phyloP scores from a whole-genome alignment of 2,888 invertebrate genomes.

The Erebia aethiops region DNA sequence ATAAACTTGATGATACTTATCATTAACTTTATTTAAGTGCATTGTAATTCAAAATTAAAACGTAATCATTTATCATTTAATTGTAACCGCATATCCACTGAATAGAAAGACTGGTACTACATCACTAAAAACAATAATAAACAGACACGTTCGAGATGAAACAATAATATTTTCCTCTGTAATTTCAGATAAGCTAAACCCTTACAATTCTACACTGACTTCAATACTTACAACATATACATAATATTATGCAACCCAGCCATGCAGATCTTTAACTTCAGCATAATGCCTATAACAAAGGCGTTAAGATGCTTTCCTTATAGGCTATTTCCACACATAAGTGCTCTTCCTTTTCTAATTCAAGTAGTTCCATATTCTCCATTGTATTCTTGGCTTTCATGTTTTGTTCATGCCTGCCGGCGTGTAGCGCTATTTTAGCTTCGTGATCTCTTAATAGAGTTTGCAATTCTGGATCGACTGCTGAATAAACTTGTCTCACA shows the following conservation, averaged over 20 bases:
- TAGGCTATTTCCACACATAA: slow-evolving; percentile 12
- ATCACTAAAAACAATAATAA: neutral
- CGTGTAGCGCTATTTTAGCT: slow-evolving; percentile 68
- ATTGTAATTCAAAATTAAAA: no score
- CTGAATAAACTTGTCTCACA: slow-evolving; percentile 54
- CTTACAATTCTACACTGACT: neutral
- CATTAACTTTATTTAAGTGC: no score
- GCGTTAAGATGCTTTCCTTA: slow-evolving; percentile 19
- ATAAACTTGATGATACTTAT: no score
- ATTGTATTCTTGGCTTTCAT: slow-evolving; percentile 60
- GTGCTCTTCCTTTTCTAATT: slow-evolving; percentile 34
- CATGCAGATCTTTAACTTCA: slow-evolving; percentile 6
- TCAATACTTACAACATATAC: neutral
- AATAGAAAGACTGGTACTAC: neutral
- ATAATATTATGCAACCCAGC: neutral
- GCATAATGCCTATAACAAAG: slow-evolving; percentile 4
- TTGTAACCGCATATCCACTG: no score
- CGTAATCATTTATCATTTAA: no score
- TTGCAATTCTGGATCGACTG: slow-evolving; percentile 59
- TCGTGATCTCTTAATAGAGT: slow-evolving; percentile 75
- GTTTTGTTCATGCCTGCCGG: slow-evolving; percentile 57
- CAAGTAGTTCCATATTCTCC: slow-evolving; percentile 49
- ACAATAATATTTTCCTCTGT: neutral
- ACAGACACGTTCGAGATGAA: neutral
- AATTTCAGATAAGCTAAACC: neutral